Base-by-base conservation (phyloP, 2,888 invertebrate genomes). In the Erynnis tages region DNA sequence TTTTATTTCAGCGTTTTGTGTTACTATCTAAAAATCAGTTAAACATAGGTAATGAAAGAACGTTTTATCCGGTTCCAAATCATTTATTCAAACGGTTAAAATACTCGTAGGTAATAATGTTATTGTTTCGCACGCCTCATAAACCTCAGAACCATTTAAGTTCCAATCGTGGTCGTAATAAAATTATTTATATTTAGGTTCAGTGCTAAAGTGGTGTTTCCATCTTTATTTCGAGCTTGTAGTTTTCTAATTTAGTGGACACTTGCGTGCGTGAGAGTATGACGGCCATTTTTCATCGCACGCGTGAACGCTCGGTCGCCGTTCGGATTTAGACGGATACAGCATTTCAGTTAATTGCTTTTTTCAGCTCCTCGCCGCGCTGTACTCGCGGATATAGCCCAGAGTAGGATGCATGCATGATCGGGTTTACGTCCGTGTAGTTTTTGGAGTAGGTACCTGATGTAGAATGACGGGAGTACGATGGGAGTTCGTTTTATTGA, bases 331-430 rank as follows among this genome's bases (percentile, higher is more conserved):
- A 81, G 79, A 69, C 55, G 57, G 56, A 46, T 54, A 50, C 55
- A 45, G 65, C 83, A 80, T 82, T 82, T 82, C 79, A 82, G 83
- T 79, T 86, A 84, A 86, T 87, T 84, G 80, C 77, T 81, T 85
- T 83, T 86, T 85, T 84, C 79, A 73, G 43, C 10, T 40, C 38
- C 30, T 37, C 40, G 8, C 11, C 7, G 16, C 21, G 13, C 32
- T 10, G 2, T 54, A 47, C 53, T 44, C 50, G 57, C 59, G 65
- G 32, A 38, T 43, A 40, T 32, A 25, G 38, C 16, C 23, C 19
- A 6, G 40, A 32, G 30, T 32, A 38, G 49, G 49, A 49, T 41
- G 49, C 40, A 49, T 25, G 49, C 40, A 11, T 41, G 49, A 49
- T 49, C 41, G 41, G 49, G 41, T 49, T 49, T 49, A 49, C 34